Conservation (phyloP, 2,888 invertebrate genomes). For the Lymantria dispar region DNA sequence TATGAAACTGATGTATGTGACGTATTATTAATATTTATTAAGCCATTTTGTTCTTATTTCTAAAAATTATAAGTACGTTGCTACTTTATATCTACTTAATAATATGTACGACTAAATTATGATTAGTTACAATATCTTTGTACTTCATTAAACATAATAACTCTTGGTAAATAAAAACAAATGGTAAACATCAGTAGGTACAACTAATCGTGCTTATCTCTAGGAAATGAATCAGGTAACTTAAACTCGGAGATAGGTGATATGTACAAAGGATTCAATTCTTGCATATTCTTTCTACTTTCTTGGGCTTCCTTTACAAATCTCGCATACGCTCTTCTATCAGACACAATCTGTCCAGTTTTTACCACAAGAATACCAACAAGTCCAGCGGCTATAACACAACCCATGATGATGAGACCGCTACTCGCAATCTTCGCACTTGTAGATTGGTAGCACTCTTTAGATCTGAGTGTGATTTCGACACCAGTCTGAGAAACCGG, state of each 20-base stretch:
- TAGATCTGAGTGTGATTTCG: slow-evolving; percentile 60
- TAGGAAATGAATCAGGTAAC: slow-evolving; percentile 76
- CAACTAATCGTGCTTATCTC: slow-evolving; percentile 60
- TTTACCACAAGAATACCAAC: slow-evolving; percentile 64
- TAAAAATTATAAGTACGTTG: too few species aligned
- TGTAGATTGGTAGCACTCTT: slow-evolving; percentile 59
- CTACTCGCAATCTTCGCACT: slow-evolving; percentile 62
- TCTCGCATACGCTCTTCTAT: slow-evolving; percentile 78
- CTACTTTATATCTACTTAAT: too few species aligned
- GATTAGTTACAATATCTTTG: too few species aligned
- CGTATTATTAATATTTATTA: too few species aligned
- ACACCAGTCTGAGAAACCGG: slow-evolving; percentile 50
- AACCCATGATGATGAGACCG: slow-evolving; percentile 61
- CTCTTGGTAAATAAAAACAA: too few species aligned
- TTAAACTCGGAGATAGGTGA: slow-evolving; percentile 82
- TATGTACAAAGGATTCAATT: slow-evolving; percentile 84
- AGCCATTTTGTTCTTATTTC: too few species aligned
- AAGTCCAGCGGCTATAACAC: slow-evolving; percentile 73
- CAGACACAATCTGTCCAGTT: slow-evolving; percentile 67
- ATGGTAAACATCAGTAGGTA: too few species aligned
- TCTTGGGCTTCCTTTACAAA: slow-evolving; percentile 72
- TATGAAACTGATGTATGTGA: too few species aligned
- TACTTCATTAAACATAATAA: too few species aligned
- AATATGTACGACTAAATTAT: too few species aligned
- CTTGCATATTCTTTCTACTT: slow-evolving; percentile 61